Conservation (phyloP, 2,113 vertebrate genomes). For the Lanius collurio region DNA sequence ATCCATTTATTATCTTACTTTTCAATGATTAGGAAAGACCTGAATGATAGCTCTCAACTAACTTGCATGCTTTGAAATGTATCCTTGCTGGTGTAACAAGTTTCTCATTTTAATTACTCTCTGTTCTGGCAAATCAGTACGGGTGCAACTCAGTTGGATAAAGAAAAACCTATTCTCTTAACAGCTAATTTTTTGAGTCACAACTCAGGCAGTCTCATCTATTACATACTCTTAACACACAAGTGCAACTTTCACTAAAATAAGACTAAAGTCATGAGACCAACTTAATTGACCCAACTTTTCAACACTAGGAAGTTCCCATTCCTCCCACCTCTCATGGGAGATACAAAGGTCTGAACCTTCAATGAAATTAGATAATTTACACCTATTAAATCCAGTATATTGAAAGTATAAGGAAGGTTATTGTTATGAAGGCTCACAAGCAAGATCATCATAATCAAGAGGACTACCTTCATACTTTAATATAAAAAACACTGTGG, state of each 20-base stretch:
- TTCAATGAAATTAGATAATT: neutral
- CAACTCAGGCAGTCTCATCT: neutral
- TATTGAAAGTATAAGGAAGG: neutral
- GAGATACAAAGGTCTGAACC: neutral
- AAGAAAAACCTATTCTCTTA: neutral
- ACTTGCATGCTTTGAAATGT: neutral
- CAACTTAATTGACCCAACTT: neutral
- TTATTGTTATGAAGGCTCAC: neutral
- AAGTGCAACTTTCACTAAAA: neutral
- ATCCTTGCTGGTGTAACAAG: neutral
- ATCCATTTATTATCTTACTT: neutral
- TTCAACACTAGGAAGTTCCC: neutral
- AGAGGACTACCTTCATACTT: neutral
- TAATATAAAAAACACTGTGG: neutral
- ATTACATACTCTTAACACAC: neutral
- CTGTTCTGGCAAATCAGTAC: neutral
- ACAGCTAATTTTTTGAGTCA: neutral
- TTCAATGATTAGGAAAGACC: neutral
- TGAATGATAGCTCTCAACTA: neutral
- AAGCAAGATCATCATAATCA: neutral
- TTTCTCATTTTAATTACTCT: neutral
- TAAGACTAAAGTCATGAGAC: neutral
- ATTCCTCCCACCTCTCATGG: rapidly evolving
- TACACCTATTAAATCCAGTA: neutral
- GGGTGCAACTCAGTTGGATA: neutral